Conservation (phyloP, 2,888 invertebrate species). For the Theretra japonica region DNA sequence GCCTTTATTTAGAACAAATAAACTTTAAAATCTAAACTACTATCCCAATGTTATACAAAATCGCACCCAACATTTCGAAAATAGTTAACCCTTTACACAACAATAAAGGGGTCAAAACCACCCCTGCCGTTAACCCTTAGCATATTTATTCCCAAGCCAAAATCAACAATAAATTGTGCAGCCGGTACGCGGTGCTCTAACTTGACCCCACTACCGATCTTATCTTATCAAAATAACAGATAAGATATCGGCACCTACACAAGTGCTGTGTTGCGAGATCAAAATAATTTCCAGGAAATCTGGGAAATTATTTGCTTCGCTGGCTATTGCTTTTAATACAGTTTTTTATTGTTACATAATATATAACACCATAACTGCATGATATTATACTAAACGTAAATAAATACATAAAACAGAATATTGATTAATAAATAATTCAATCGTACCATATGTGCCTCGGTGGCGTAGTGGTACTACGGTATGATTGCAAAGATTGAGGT, state of each 20-base stretch:
- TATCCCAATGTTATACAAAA: background rate
- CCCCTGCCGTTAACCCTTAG: background rate
- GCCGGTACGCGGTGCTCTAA: background rate
- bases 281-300: slow-evolving; percentile 5
- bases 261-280: slow-evolving; percentile 16
- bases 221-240: slow-evolving; percentile 31
- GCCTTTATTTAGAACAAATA: too few relatives aligned
- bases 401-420: too few relatives aligned
- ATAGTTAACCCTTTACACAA: background rate
- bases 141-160: background rate
- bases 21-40: too few relatives aligned
- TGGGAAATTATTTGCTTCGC: too few relatives aligned
- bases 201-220: slow-evolving; percentile 31
- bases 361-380: too few relatives aligned
- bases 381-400: too few relatives aligned
- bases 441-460: too few relatives aligned
- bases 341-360: too few relatives aligned
- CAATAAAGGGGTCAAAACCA: background rate
- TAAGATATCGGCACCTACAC: slow-evolving; percentile 30
- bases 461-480: too few relatives aligned
- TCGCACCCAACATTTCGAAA: background rate
- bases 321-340: too few relatives aligned
- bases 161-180: slow-evolving; percentile 25
- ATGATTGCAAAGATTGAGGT: too few relatives aligned
- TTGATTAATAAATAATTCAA: too few relatives aligned